Base-by-base conservation (phyloP, 2,888 invertebrate genomes). In the Heliconius aoede region DNA sequence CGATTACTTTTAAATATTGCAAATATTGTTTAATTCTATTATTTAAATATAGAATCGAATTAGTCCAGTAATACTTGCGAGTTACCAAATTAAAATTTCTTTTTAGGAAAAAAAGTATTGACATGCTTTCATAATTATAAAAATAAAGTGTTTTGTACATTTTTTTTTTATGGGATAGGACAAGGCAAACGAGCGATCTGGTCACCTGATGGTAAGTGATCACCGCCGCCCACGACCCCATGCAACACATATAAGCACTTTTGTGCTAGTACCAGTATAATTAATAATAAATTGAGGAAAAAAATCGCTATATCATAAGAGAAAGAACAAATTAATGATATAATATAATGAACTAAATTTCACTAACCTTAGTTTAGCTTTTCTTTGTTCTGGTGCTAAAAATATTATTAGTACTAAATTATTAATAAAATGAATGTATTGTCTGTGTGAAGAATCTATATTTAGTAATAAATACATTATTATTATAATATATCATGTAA, bases 361-460 rank as follows among this genome's bases (percentile, higher is more conserved):
- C 18, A 62, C 62, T 62, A 30, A 62, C 62, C 30, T 62, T 32
- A 62, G 18, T 28, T 30, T 32, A 62, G 62, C 28, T 11, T 62
- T 36, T 64, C 64, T 64, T 32, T 32, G 32, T 2, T 36, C 64
- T 4, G n/a, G n/a, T 36, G 64, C 32, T 64, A 64, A 64, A 64
- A 64, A 64, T 64, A 64, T 64, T 32, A 36, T 32, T 32, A 32
- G 30, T 32, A n/a, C 62, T 32, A 62, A n/a, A 62, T 62, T 32
- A 64, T 24, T 64, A 36, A n/a, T 13, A 36, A 64, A 32, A 36
- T 32, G 36, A 36, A 36, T 36, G 3, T 62, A n/a, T 64, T 13
- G 11, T 32, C 0, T 30, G 32, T 64, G n/a, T 30, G 21, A n/a
- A 62, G 9, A 36, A 32, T 36, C n/a, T 36, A n/a, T 36, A 5